Evolutionary conservation across 1,140 invertebrate species (phyloP), one percentile per base, ranked within the genome.

Genomic region (Phocides pigmalion): DNA sequence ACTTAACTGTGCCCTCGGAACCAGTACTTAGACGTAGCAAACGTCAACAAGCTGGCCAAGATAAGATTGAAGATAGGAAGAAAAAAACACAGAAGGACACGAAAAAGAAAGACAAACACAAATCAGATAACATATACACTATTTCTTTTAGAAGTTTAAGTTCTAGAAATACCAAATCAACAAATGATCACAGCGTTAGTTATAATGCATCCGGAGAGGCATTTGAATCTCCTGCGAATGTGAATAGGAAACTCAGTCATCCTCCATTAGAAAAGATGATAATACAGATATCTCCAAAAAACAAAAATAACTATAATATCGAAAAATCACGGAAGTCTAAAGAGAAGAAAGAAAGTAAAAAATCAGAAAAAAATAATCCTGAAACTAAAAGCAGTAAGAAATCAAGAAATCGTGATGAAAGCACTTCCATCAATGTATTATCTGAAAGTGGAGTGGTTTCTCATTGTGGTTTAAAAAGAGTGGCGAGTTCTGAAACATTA

Each of bases 361-460:
- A 28, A 58, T 37, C 49, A 17, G 54, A 46, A 22, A 44, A 59
- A 59, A 15, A 2, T 2, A 2, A 28, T 28, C 11, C 32, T 2
- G 8, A 32, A 9, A 8, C 9, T 35, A 35, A 2, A n/a, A 8
- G 5, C 5, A 39, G 5, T 39, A 51, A 66, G 19, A 64, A 47
- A 44, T 47, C 50, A 11, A 47, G 32, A 32, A 50, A 39, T 28
- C 47, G 61, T n/a, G 79, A 86, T 51, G 50, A 81, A 32, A 89
- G 84, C 53, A 73, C 69, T 8, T 74, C 82, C 0, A 86, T 86
- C 50, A 81, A 72, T 64, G 17, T 74, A 15, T 82, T 80, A 0
- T 75, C 72, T 17, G 75, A 74, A 22, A 75, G 75, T 0, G 64
- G 62, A 35, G 17, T 20, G 3, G 76, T 74, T 56, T 76, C 72